Evolutionary conservation across 2,113 vertebrate genomes (phyloP).

Genomic region (Lagopus leucura): DNA sequence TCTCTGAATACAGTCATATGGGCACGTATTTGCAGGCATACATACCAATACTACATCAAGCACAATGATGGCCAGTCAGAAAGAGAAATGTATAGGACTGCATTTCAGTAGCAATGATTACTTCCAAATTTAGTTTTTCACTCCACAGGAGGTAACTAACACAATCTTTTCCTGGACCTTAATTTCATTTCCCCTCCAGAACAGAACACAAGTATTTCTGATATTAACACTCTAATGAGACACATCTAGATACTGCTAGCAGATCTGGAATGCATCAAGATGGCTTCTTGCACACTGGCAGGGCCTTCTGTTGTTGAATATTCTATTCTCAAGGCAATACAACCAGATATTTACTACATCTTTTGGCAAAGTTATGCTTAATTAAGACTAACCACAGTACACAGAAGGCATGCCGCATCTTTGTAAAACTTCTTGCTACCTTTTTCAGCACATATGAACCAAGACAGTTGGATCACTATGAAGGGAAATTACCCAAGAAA

Average conservation of each 20-base stretch:
- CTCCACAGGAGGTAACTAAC: neutral
- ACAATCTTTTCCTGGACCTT: neutral
- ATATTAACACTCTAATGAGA: neutral
- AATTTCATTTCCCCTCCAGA: neutral
- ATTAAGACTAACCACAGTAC: neutral
- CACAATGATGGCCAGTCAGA: neutral
- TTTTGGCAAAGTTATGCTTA: neutral
- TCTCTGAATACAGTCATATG: constrained; percentile 12
- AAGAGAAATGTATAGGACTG: neutral
- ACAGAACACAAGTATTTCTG: neutral
- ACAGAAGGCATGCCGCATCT: neutral
- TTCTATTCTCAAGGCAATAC: neutral
- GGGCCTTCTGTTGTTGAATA: neutral
- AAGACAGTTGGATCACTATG: constrained; percentile 19
- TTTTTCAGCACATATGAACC: neutral
- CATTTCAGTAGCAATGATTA: neutral
- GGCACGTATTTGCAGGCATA: neutral
- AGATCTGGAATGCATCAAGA: neutral
- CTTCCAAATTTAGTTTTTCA: neutral
- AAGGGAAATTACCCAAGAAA: constrained; percentile 39
- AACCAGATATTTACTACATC: neutral
- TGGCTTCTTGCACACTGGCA: neutral
- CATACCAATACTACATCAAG: neutral
- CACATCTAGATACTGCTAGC: neutral
- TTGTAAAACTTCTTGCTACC: neutral